A percentile compares a stretch with the other conserved stretches of the same genome.
Evolutionary conservation across 2,797 vertebrate species (phyloP).

Genomic region (Malacoraja senta): DNA sequence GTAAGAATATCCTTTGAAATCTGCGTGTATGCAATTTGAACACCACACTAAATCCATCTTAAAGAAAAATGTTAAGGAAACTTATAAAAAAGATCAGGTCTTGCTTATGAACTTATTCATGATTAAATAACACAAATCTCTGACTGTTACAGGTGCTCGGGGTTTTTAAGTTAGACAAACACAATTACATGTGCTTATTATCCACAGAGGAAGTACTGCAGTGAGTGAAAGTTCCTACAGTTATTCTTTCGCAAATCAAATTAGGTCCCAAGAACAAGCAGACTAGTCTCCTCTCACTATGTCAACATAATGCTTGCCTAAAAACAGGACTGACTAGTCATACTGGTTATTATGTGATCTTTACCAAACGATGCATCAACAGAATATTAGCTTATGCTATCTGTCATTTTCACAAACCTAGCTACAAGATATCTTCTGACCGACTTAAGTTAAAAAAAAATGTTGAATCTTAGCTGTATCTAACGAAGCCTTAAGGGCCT

Average conservation of each 20-base stretch:
- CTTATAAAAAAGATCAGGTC: background rate
- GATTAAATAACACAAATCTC: slow-evolving; percentile 26
- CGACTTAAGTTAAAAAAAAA: background rate
- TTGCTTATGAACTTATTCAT: background rate
- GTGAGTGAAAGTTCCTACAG: background rate
- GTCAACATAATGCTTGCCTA: background rate
- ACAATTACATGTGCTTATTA: slow-evolving; percentile 1
- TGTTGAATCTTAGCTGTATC: background rate
- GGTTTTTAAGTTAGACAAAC: background rate
- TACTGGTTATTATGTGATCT: no score
- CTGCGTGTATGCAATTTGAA: background rate
- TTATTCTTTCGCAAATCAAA: slow-evolving; percentile 12
- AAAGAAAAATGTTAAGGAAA: background rate
- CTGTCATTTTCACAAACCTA: background rate
- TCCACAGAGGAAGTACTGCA: background rate
- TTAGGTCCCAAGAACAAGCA: background rate
- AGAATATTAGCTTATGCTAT: background rate
- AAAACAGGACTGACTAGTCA: no score
- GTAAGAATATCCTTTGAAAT: background rate
- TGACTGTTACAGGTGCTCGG: background rate
- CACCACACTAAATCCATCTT: background rate
- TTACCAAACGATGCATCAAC: background rate
- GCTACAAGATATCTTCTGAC: background rate
- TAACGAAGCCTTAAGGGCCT: background rate
- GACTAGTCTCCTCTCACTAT: background rate